Conservation (phyloP, 2,888 invertebrate species). For the Cephus runcator region DNA sequence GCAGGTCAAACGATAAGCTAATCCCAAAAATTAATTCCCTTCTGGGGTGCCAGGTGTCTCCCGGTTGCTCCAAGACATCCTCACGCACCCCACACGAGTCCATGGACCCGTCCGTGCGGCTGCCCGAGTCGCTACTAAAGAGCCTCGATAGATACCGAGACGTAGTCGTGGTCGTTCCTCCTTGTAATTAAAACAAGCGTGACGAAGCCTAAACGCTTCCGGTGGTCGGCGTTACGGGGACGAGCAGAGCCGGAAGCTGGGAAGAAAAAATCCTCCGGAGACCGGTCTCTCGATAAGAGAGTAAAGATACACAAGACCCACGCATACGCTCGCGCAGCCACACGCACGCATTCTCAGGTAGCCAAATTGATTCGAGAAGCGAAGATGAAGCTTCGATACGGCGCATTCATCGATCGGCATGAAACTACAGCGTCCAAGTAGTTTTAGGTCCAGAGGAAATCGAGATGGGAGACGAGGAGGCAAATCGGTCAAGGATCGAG, state of each 20-base stretch:
- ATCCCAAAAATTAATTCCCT: conserved; percentile 64
- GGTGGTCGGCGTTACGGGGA: conserved; percentile 34
- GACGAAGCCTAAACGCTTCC: conserved; percentile 60
- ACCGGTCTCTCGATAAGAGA: neutral
- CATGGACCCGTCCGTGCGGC: neutral
- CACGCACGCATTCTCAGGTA: no score
- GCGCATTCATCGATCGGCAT: no score
- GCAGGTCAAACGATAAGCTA: conserved; percentile 56
- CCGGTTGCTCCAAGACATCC: conserved; percentile 7
- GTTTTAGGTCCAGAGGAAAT: no score
- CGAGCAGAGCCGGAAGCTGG: conserved; percentile 44
- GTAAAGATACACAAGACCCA: no score
- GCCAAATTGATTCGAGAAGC: no score
- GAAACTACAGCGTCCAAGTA: no score
- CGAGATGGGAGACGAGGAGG: no score
- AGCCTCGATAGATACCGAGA: neutral
- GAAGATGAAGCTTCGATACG: no score
- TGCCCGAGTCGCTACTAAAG: conserved; percentile 5
- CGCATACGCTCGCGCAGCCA: no score
- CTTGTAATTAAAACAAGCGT: conserved; percentile 58
- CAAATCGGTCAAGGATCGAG: no score
- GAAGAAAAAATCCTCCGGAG: conserved; percentile 31
- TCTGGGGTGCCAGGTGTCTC: conserved; percentile 54
- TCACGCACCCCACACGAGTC: conserved; percentile 27
- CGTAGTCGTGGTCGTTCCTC: neutral